Conservation (phyloP, 2,888 invertebrate genomes). For the Isoperla grammatica region DNA sequence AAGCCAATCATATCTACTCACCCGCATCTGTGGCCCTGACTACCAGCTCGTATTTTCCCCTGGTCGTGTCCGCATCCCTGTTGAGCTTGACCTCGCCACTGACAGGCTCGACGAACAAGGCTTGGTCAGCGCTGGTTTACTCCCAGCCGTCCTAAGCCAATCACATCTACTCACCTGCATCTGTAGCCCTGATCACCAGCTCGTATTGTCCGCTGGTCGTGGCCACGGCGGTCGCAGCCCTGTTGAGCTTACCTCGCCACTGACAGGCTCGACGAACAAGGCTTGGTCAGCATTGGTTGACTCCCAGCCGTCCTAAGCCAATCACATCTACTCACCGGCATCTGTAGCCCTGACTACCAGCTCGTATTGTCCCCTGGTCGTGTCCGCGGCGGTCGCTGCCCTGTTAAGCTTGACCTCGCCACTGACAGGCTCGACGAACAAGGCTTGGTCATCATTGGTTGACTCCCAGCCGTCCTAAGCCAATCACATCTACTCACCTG, state of each 20-base stretch:
- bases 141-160: no score
- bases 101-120: constrained; percentile 58
- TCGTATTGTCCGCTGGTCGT: constrained; percentile 71
- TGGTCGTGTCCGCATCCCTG: constrained; percentile 62
- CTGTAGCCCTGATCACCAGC: constrained; percentile 60
- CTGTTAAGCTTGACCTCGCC: constrained; percentile 64
- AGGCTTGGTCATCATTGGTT: constrained; percentile 57
- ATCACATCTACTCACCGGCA: no score
- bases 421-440: constrained; percentile 58
- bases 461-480: no score
- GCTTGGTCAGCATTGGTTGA: constrained; percentile 58
- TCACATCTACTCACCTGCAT: constrained; percentile 62
- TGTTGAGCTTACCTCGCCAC: constrained; percentile 65
- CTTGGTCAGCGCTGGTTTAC: constrained; percentile 56
- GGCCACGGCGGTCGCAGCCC: constrained; percentile 63
- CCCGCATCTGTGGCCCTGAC: no score
- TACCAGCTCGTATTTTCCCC: no score
- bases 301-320: no score
- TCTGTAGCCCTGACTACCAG: no score
- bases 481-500: no score
- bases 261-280: constrained; percentile 59
- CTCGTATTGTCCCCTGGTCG: constrained; percentile 68
- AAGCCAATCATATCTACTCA: no score
- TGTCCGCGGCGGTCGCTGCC: constrained; percentile 65
- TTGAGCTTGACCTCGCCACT: constrained; percentile 65